A percentile compares a stretch with the other conserved stretches of the same genome.
Conservation (phyloP, 2,888 invertebrate genomes). For the Xanthia togata region DNA sequence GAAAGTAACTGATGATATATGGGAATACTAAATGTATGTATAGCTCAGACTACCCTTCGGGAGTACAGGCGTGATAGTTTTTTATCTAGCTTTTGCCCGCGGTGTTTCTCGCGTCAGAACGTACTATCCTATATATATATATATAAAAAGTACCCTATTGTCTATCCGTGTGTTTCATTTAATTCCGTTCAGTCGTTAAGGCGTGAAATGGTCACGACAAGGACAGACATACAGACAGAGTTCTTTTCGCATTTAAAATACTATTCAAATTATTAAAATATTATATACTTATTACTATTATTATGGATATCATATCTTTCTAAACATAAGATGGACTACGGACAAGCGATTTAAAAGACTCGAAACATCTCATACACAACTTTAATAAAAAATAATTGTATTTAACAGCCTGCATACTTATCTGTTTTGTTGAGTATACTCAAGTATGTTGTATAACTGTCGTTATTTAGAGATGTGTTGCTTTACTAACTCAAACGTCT, state of each 20-base stretch:
- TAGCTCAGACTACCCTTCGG: neutral
- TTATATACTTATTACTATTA: neutral
- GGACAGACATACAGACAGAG: neutral
- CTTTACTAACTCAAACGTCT: constrained; percentile 49
- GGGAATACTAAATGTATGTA: neutral
- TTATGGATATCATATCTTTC: neutral
- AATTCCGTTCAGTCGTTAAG: neutral
- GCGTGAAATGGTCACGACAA: neutral
- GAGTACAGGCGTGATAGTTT: neutral
- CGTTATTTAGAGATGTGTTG: constrained; percentile 30
- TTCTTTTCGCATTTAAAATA: too few relatives aligned
- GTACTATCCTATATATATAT: neutral
- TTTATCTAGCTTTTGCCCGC: neutral
- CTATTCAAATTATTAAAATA: too few relatives aligned
- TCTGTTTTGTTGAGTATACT: constrained; percentile 11
- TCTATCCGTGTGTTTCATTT: neutral
- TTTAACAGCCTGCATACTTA: neutral
- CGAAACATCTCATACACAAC: neutral
- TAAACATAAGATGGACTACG: neutral
- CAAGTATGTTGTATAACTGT: constrained; percentile 8
- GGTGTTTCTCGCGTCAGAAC: neutral
- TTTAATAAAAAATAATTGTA: neutral
- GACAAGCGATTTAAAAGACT: neutral
- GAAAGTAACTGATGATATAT: neutral
- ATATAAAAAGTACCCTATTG: neutral